phyloP scores from a whole-genome alignment of 2,888 invertebrate species.

The Agelastica alni region DNA sequence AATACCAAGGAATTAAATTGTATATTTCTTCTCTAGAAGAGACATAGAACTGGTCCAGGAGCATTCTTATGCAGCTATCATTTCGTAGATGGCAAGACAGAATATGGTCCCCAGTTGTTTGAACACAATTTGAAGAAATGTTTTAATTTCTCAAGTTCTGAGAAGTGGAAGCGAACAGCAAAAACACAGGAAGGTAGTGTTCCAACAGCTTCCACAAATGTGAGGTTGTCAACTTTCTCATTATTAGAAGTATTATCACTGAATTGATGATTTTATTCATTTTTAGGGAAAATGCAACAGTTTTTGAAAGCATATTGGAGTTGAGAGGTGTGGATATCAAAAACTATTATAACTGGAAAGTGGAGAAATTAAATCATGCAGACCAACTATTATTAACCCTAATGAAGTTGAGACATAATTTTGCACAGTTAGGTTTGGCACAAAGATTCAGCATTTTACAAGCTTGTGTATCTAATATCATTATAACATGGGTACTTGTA shows the following conservation, averaged over 20 bases:
- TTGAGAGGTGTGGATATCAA: too few relatives aligned
- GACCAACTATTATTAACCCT: conserved; percentile 2
- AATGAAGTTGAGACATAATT: conserved; percentile 18
- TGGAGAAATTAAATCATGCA: not conserved
- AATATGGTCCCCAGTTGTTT: conserved; percentile 22
- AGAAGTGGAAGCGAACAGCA: too few relatives aligned
- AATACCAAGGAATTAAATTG: too few relatives aligned
- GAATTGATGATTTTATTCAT: too few relatives aligned
- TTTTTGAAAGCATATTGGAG: too few relatives aligned
- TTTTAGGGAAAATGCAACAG: too few relatives aligned
- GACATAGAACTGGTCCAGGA: too few relatives aligned
- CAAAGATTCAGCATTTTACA: conserved; percentile 23
- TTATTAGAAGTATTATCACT: too few relatives aligned
- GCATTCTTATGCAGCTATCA: not conserved
- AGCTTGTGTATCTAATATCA: conserved; percentile 4
- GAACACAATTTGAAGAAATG: conserved; percentile 26
- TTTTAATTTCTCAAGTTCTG: conserved; percentile 8
- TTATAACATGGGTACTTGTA: conserved; percentile 5
- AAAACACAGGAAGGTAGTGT: too few relatives aligned
- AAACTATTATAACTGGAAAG: conserved; percentile 1
- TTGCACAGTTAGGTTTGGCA: conserved; percentile 33
- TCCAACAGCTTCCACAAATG: too few relatives aligned
- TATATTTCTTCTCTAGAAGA: too few relatives aligned
- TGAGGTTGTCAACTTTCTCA: too few relatives aligned
- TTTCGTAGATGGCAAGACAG: conserved; percentile 16